A percentile compares a stretch with the other conserved stretches of the same genome.
Conservation (phyloP, 2,797 vertebrate genomes). For the Australoheros facetus region DNA sequence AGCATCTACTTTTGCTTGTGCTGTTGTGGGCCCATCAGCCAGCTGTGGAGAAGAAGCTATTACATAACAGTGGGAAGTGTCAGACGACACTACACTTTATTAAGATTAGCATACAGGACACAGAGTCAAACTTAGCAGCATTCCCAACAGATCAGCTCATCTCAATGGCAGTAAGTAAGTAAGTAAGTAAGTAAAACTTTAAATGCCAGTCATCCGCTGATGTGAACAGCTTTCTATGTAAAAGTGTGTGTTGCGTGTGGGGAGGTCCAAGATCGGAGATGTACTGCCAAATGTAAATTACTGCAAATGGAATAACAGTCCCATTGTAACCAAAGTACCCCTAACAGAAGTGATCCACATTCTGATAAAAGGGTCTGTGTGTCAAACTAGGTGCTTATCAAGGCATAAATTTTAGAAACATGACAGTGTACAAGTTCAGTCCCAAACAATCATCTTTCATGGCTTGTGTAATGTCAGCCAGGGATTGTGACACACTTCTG, state of each 20-base stretch:
- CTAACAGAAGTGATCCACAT: not conserved
- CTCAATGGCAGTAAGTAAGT: not conserved
- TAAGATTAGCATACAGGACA: not conserved
- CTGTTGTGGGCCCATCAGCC: too few relatives aligned
- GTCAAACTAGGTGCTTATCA: not conserved
- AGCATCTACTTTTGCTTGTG: not conserved
- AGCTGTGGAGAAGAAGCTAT: too few relatives aligned
- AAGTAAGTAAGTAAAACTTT: too few relatives aligned
- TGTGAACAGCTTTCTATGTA: not conserved
- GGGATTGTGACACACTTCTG: too few relatives aligned
- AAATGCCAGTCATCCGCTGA: not conserved
- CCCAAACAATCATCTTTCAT: not conserved
- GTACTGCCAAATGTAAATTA: not conserved
- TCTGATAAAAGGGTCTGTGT: not conserved
- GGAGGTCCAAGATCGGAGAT: not conserved
- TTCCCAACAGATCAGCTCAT: not conserved
- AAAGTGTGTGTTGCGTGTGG: too few relatives aligned
- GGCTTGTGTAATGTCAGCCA: too few relatives aligned
- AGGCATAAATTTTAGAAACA: not conserved
- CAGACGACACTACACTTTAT: not conserved
- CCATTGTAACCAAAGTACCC: not conserved
- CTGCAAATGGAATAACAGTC: not conserved
- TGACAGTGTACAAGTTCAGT: not conserved
- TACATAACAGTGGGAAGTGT: too few relatives aligned
- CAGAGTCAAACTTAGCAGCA: not conserved